These are phyloP conservation scores for Aelia acuminata DNA, from an alignment of 2,888 invertebrate genomes.

Conservation along the genomic window DNA sequence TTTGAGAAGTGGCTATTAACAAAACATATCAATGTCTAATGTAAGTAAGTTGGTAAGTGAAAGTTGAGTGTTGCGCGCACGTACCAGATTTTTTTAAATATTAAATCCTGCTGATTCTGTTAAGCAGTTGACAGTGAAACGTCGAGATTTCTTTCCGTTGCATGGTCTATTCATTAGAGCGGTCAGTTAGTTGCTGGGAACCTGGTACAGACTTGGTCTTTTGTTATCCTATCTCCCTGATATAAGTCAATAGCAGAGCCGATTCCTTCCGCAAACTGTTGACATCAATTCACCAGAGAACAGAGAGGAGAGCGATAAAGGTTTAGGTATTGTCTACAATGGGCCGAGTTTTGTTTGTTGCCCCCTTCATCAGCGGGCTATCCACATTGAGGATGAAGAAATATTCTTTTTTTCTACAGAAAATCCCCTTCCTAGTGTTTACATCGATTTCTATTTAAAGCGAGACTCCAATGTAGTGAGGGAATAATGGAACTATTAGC, in stretches of 20 bases:
- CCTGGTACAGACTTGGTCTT: background rate
- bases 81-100: no score
- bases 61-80: no score
- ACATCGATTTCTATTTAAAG: constrained; percentile 48
- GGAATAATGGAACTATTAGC: constrained; percentile 21
- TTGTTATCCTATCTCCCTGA: background rate
- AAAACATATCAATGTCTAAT: no score
- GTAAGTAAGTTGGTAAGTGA: no score
- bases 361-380: constrained; percentile 41
- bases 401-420: constrained; percentile 31
- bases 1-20: no score
- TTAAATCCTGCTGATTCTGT: background rate
- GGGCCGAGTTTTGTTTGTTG: constrained; percentile 1
- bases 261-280: background rate
- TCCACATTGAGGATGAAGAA: background rate
- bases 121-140: background rate
- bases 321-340: constrained; percentile 13
- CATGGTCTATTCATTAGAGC: background rate
- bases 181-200: background rate
- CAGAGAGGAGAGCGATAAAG: constrained; percentile 10
- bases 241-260: background rate
- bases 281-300: constrained; percentile 16
- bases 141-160: background rate
- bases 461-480: background rate
- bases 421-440: constrained; percentile 43